These are phyloP conservation scores for Noctuana brunneofusca DNA, from an alignment of 2,888 invertebrate genomes.

Conservation along the genomic window DNA sequence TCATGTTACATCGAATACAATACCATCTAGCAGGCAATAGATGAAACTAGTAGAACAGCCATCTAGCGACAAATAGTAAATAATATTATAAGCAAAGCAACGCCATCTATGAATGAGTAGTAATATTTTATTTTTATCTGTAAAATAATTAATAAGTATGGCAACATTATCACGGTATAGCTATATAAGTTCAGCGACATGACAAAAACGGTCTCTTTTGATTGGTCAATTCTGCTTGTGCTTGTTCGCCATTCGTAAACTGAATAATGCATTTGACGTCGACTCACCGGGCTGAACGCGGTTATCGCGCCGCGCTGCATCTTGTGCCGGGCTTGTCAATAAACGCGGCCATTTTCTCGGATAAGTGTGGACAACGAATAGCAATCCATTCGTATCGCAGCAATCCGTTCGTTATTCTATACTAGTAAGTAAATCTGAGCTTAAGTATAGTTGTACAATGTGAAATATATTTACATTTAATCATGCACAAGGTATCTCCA, in stretches of 20 bases:
- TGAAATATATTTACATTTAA: constrained; percentile 58
- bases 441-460: not conserved
- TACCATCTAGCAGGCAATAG: constrained; percentile 13
- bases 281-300: constrained; percentile 44
- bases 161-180: constrained; percentile 51
- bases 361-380: constrained; percentile 25
- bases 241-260: constrained; percentile 38
- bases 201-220: constrained; percentile 61
- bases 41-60: not conserved
- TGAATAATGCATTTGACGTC: constrained; percentile 36
- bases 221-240: constrained; percentile 59
- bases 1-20: too few relatives aligned
- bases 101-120: constrained; percentile 17
- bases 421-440: constrained; percentile 51
- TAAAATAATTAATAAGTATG: constrained; percentile 41
- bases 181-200: constrained; percentile 66
- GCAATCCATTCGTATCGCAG: constrained; percentile 70
- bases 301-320: not conserved
- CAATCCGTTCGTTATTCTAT: constrained; percentile 53
- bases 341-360: constrained; percentile 69
- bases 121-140: not conserved
- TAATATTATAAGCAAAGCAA: not conserved
- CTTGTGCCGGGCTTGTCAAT: constrained; percentile 19
- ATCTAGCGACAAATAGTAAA: constrained; percentile 4
- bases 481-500: constrained; percentile 83